These are phyloP conservation scores for Xiphydria camelus DNA, from an alignment of 2,888 invertebrate species.

Conservation along the genomic window DNA sequence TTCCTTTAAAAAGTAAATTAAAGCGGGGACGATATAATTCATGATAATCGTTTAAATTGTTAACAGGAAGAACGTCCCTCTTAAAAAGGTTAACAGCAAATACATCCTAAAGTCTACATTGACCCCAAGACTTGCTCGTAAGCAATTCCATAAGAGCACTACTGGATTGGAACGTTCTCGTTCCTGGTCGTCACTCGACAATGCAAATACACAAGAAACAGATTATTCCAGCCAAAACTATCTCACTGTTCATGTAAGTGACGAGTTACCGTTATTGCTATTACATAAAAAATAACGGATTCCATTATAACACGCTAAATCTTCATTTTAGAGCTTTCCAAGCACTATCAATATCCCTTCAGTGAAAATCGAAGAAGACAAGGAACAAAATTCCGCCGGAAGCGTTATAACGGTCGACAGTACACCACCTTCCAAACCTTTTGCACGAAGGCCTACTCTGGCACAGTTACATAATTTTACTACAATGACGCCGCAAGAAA, in stretches of 20 bases:
- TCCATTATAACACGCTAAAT: no score
- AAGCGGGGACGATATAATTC: not conserved
- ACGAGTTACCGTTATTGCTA: not conserved
- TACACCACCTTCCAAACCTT: constrained; percentile 41
- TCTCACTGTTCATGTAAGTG: constrained; percentile 73
- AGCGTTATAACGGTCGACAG: constrained; percentile 49
- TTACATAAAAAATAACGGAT: no score
- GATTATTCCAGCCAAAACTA: constrained; percentile 71
- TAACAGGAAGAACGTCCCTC: constrained; percentile 69
- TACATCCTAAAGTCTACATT: constrained; percentile 82
- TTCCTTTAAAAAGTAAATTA: no score
- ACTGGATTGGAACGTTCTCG: constrained; percentile 69
- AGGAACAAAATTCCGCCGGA: constrained; percentile 52
- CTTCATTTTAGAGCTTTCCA: constrained; percentile 65
- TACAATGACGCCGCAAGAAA: constrained; percentile 86
- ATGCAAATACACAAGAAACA: constrained; percentile 62
- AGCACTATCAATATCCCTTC: constrained; percentile 69
- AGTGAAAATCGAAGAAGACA: constrained; percentile 70
- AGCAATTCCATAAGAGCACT: constrained; percentile 69
- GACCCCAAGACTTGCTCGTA: constrained; percentile 76
- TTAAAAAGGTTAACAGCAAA: constrained; percentile 79
- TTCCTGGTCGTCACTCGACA: constrained; percentile 73
- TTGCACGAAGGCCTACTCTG: constrained; percentile 46
- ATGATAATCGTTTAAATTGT: constrained; percentile 8
- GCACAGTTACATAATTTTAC: constrained; percentile 60